A percentile compares a stretch with the other conserved stretches of the same genome.
These are phyloP conservation scores for Cliona cf. orientalis DNA, from an alignment of 37 sponge, comb jelly and placozoan species.

Conservation along the genomic window DNA sequence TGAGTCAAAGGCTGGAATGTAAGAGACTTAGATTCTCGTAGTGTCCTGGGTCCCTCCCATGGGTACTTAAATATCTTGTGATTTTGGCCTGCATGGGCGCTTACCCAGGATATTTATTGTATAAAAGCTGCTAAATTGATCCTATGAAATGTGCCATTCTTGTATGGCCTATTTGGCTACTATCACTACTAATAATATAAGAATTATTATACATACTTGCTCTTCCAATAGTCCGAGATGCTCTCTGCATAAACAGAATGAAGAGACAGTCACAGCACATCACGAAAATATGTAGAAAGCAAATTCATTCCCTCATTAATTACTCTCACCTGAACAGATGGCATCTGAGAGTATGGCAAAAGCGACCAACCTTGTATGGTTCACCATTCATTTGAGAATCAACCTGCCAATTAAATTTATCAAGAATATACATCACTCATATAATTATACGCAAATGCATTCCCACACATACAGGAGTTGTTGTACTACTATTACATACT, in stretches of 20 bases:
- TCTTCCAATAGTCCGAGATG: conserved; percentile 41
- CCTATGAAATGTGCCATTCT: no score
- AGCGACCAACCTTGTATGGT: conserved; percentile 58
- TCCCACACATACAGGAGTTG: not conserved
- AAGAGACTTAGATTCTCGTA: no score
- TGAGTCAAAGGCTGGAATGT: no score
- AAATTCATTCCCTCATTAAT: not conserved
- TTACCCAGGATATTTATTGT: no score
- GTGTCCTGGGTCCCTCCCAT: no score
- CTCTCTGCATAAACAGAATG: conserved; percentile 28
- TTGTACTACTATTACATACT: not conserved
- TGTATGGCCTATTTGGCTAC: no score
- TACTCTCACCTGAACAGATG: conserved; percentile 69
- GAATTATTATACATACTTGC: not conserved
- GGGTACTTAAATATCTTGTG: no score
- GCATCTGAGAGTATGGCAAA: conserved; percentile 55
- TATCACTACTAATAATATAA: no score
- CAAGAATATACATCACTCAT: not conserved
- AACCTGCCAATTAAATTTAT: not conserved
- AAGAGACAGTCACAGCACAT: not conserved
- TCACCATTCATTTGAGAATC: conserved; percentile 56
- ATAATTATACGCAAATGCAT: not conserved
- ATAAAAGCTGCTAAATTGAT: no score
- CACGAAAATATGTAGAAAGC: not conserved
- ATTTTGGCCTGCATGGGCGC: no score